Evolutionary conservation across 2,113 vertebrate genomes (phyloP).

Genomic region (Nycticryphes semicollaris): DNA sequence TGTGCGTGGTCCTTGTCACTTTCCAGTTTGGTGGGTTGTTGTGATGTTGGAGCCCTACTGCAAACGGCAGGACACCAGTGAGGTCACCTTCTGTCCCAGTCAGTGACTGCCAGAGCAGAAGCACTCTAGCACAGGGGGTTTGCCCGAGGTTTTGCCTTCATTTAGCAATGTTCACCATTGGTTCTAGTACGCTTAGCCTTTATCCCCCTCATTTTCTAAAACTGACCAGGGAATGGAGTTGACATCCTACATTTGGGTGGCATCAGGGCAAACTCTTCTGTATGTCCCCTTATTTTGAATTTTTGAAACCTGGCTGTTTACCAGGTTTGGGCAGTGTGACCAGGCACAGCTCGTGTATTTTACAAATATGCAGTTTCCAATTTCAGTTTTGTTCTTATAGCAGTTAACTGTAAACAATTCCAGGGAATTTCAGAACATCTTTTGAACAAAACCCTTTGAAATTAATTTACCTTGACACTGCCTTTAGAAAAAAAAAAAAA

Average conservation of each 20-base stretch:
- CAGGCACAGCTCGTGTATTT: neutral
- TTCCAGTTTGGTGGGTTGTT: no score
- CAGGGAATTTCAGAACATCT: neutral
- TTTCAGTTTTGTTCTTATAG: neutral
- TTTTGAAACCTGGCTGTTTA: neutral
- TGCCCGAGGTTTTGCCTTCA: neutral
- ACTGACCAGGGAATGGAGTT: neutral
- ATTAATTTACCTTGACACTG: neutral
- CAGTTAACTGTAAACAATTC: neutral
- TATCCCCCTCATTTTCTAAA: neutral
- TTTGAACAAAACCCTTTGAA: no score
- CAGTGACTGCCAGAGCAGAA: neutral
- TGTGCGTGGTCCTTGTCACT: fast-evolving
- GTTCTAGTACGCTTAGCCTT: neutral
- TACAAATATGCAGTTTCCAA: neutral
- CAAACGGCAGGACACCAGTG: fast-evolving
- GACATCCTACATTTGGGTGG: neutral
- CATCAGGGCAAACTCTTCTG: neutral
- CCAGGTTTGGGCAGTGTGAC: neutral
- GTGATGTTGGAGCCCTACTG: neutral
- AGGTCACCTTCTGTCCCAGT: fast-evolving
- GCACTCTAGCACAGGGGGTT: no score
- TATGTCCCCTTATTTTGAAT: neutral
- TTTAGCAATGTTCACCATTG: neutral
- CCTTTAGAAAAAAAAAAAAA: no score